A percentile compares a stretch with the other conserved stretches of the same genome.
These are phyloP conservation scores for Amaurobius ferox DNA, from an alignment of 2,888 invertebrate species.

Conservation along the genomic window DNA sequence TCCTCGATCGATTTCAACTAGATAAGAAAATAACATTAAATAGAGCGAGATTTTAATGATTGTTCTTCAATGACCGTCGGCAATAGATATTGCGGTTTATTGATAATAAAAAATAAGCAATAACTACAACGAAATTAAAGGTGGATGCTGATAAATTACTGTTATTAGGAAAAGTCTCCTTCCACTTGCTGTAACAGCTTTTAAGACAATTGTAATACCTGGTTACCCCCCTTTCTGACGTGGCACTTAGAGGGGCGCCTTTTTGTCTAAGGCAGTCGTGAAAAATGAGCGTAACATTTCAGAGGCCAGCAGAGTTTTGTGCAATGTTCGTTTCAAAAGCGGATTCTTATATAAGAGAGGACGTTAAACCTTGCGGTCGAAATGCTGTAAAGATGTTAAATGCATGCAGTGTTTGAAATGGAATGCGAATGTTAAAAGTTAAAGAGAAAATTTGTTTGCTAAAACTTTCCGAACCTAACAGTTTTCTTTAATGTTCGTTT, in stretches of 20 bases:
- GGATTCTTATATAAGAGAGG: too few relatives aligned
- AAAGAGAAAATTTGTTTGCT: too few relatives aligned
- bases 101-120: conserved; percentile 12
- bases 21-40: not conserved
- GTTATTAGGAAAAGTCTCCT: conserved; percentile 31
- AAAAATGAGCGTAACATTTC: not conserved
- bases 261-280: not conserved
- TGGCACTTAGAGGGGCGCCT: not conserved
- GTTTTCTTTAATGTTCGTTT: too few relatives aligned
- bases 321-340: too few relatives aligned
- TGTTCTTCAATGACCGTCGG: not conserved
- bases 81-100: conserved; percentile 20
- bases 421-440: too few relatives aligned
- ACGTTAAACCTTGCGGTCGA: too few relatives aligned
- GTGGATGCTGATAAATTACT: conserved; percentile 23
- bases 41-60: not conserved
- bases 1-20: not conserved
- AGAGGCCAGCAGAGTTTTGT: too few relatives aligned
- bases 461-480: too few relatives aligned
- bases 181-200: conserved; percentile 5
- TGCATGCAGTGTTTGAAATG: too few relatives aligned
- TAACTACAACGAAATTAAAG: conserved; percentile 27
- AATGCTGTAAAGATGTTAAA: too few relatives aligned
- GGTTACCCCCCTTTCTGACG: not conserved
- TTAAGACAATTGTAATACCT: conserved; percentile 7